Conservation (phyloP, 1,140 invertebrate genomes). For the Mizuhopecten yessoensis region DNA sequence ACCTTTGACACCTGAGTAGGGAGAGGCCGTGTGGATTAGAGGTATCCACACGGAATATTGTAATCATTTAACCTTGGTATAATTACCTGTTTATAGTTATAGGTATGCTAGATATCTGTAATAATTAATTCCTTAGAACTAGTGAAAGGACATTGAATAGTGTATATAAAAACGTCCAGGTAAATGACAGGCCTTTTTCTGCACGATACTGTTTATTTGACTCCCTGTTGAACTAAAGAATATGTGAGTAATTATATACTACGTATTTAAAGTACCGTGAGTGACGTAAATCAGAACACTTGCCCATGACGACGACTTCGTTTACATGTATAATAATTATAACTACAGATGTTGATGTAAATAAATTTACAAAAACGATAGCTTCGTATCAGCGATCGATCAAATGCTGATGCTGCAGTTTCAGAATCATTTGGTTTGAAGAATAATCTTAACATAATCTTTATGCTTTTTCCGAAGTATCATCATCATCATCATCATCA, state of each 20-base stretch:
- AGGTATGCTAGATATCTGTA: not conserved
- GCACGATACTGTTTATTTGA: not conserved
- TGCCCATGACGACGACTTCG: no score
- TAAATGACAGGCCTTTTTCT: not conserved
- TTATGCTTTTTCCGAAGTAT: no score
- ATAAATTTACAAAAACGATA: no score
- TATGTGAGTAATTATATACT: not conserved
- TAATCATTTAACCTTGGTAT: not conserved
- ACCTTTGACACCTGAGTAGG: not conserved
- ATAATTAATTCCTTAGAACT: not conserved
- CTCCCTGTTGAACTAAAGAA: not conserved
- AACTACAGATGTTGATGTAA: no score
- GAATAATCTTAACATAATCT: no score
- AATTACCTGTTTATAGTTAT: not conserved
- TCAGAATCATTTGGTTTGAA: no score
- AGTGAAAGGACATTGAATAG: not conserved
- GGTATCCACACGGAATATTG: not conserved
- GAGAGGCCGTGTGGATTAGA: slow-evolving; percentile 5
- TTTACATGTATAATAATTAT: no score
- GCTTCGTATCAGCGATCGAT: no score
- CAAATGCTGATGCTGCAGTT: no score
- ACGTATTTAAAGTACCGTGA: no score
- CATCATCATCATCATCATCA: no score
- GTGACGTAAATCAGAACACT: no score
- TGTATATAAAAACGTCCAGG: not conserved